Base-by-base conservation (phyloP, 1,140 invertebrate species). In the Anadara kagoshimensis region DNA sequence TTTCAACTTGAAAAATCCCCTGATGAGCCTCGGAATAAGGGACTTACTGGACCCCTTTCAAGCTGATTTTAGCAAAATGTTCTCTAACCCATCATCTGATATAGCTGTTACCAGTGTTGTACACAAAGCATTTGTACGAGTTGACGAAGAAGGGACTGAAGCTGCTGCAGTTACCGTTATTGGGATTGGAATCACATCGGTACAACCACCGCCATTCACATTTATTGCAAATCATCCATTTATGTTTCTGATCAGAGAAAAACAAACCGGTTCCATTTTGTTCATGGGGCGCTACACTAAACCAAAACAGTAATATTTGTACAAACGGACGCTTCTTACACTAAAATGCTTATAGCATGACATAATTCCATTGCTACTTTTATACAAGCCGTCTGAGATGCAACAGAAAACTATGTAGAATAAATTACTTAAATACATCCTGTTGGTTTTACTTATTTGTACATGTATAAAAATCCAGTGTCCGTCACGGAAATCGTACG, bases 61-160 rank as follows among this genome's bases (percentile, higher is more conserved):
- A n/a, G 91, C 92, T 14, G 92, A 94, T 85, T 88, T 94, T n/a
- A 91, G 91, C 0, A 81, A 92, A 12, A 86, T 89, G 57, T 59
- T 65, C 24, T n/a, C n/a, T n/a, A 36, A 56, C 18, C 47, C 61
- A 26, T 54, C 45, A n/a, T 47, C 29, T 26, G 20, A 59, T 22
- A 54, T 47, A 26, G 45, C 20, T 67, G 59, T 82, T n/a, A 76
- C 59, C 49, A 57, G 78, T n/a, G 80, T 79, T 8, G 54, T 88
- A 44, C 88, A 90, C 58, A 80, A 88, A 75, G 84, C 88, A 12
- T 77, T 88, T 65, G 58, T 90, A 11, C 87, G 90, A 22, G 81
- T 90, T 0, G 85, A 88, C 65, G 89, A 90, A 69, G 79, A 83
- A 61, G 90, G 90, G 1, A 88, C 86, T 0, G 85, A 87, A 65